phyloP scores from a whole-genome alignment of 37 sponge, comb jelly and placozoan species.

The Beroe ovata region DNA sequence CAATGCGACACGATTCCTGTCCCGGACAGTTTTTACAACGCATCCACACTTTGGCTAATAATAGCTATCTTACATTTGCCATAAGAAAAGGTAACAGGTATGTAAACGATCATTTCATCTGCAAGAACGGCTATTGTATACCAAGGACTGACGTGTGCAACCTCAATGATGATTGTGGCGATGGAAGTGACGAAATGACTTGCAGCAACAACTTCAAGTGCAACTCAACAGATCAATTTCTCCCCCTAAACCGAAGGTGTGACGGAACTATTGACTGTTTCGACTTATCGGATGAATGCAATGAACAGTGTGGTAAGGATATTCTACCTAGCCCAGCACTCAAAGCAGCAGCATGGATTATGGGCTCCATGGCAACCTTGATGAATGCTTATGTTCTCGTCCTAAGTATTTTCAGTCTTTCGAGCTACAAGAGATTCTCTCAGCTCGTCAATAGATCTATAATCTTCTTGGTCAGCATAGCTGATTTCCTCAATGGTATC shows the following conservation, averaged over 20 bases:
- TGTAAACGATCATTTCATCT: not conserved
- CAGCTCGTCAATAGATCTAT: not conserved
- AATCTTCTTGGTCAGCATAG: not conserved
- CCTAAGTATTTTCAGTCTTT: not conserved
- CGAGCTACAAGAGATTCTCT: not conserved
- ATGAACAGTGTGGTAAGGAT: not conserved
- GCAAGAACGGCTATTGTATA: not conserved
- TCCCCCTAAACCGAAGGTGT: not conserved
- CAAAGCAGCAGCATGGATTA: not conserved
- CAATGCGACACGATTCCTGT: not conserved
- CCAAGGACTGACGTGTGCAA: not conserved
- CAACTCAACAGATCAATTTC: not conserved
- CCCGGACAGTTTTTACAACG: not conserved
- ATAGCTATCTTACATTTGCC: not conserved
- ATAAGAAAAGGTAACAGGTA: not conserved
- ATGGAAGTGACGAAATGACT: not conserved
- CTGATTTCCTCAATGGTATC: not conserved
- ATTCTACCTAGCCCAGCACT: not conserved
- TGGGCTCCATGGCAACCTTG: not conserved
- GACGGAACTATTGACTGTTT: not conserved
- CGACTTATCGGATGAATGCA: slow-evolving; percentile 5
- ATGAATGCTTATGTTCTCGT: not conserved
- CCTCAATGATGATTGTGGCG: slow-evolving; percentile 20
- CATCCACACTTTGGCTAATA: not conserved
- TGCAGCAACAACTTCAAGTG: slow-evolving; percentile 3